Base-by-base conservation (phyloP, 2,888 invertebrate genomes). In the Pherbina coryleti region DNA sequence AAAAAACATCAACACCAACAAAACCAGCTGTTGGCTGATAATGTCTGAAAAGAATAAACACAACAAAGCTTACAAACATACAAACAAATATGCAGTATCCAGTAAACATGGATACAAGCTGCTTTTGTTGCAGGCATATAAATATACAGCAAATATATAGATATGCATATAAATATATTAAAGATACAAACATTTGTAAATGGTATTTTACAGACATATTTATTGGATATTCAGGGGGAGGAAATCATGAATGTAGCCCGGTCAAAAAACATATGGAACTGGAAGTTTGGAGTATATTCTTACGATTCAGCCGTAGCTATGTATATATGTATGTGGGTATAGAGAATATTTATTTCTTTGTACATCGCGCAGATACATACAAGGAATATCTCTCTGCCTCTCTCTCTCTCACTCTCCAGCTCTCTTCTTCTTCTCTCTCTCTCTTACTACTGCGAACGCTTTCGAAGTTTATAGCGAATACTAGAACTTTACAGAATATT, bases 1-100 rank as follows among this genome's bases (percentile, higher is more conserved):
- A 79, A n/a, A n/a, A 51, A 37, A 31, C 14, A 69, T 49, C 76
- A 80, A 69, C 79, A 80, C 79, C 79, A 78, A 79, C 79, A 79
- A 75, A 78, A 67, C 14, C 67, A 67, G 67, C 67, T 67, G 44
- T 55, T 37, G 5, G 55, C 34, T 62, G 44, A 64, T 66, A 66
- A 75, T 34, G 19, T n/a, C 17, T 37, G 44, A 72, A 19, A 64
- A 74, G 55, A 37, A 51, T 53, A 49, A 75, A 19, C 49, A 75
- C 14, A n/a, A 19, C 22, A 67, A 67, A 37, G 11, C 22, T 49
- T 53, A 64, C 37, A 28, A 49, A 67, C 9, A 25, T 62, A 28
- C 28, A 25, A 19, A 55, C 19, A 3, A 55, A 44, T 11, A 22
- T 70, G 37, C 51, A 55, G 28, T 11, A 22, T 62, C 19, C 51